These are phyloP conservation scores for Allobates femoralis DNA, from an alignment of 2,797 vertebrate species.

Conservation along the genomic window DNA sequence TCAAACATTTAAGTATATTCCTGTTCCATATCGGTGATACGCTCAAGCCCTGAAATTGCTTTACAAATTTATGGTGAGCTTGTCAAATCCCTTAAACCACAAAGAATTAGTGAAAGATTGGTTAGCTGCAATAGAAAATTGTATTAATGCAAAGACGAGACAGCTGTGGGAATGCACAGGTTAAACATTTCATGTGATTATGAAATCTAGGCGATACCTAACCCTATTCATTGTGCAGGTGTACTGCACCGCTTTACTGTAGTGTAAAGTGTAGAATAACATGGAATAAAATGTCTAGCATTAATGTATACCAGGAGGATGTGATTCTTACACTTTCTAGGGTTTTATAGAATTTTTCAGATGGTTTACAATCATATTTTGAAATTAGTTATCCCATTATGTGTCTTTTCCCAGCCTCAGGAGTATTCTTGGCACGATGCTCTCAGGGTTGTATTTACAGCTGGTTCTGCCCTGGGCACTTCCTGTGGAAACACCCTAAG, in stretches of 20 bases:
- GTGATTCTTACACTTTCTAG: neutral
- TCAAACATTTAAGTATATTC: constrained; percentile 5
- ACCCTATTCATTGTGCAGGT: constrained; percentile 15
- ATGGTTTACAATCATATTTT: neutral
- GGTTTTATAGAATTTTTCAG: neutral
- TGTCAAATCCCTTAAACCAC: constrained; percentile 22
- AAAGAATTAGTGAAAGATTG: constrained; percentile 1
- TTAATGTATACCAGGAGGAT: constrained; percentile 18
- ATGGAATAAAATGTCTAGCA: constrained; percentile 32
- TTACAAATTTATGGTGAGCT: constrained; percentile 34
- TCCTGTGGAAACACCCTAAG: constrained; percentile 6
- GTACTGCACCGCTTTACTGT: neutral
- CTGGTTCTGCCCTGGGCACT: neutral
- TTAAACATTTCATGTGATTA: constrained; percentile 24
- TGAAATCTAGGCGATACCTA: constrained; percentile 3
- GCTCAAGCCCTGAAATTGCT: constrained; percentile 22
- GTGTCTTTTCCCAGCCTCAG: neutral
- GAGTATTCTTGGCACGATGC: neutral
- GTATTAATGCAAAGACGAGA: neutral
- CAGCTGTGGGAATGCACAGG: neutral
- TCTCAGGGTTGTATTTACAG: neutral
- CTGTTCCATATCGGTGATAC: constrained; percentile 9
- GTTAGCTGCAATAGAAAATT: constrained; percentile 1
- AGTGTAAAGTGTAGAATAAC: constrained; percentile 13
- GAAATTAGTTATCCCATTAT: neutral